Evolutionary conservation across 2,888 invertebrate species (phyloP).

Genomic region (Buathra laborator): DNA sequence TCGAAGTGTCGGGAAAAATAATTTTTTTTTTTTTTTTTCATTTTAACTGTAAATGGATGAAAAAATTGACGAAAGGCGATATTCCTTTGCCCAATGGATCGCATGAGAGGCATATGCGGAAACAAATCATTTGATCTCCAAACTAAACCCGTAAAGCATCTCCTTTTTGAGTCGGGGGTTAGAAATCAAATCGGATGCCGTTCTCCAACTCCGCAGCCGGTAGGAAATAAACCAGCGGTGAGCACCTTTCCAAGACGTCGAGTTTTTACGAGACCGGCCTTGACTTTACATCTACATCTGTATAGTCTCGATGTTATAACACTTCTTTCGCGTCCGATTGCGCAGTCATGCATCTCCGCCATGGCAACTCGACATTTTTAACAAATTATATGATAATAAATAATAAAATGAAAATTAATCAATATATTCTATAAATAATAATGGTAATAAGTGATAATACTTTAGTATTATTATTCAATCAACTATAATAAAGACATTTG

Average conservation of each 20-base stretch:
- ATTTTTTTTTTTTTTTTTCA: background rate
- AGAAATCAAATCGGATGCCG: background rate
- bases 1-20: background rate
- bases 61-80: background rate
- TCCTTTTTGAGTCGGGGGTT: background rate
- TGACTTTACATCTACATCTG: slow-evolving; percentile 47
- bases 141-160: background rate
- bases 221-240: background rate
- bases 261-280: slow-evolving; percentile 51
- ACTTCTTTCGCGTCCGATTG: slow-evolving; percentile 14
- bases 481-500: no score
- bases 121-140: background rate
- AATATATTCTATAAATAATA: no score
- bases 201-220: background rate
- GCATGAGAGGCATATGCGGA: background rate
- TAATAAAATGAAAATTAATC: no score
- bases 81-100: background rate
- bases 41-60: background rate
- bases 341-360: background rate
- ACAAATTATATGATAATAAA: background rate
- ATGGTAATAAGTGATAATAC: no score
- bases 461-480: no score
- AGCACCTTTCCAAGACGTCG: slow-evolving; percentile 39
- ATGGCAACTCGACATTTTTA: background rate
- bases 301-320: slow-evolving; percentile 34